Base-by-base conservation (phyloP, 1,140 invertebrate genomes). In the Neotoxoptera formosana region DNA sequence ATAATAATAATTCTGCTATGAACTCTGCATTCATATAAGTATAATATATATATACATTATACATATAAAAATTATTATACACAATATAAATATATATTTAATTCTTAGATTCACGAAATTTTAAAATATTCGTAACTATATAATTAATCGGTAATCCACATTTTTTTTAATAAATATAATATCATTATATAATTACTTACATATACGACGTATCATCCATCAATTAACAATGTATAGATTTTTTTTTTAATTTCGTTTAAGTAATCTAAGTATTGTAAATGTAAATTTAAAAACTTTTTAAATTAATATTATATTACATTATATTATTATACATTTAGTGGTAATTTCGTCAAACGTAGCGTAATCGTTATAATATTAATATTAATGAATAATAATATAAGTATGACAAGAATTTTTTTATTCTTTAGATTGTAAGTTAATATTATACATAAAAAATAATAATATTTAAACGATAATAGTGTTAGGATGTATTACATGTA, bases 171-270 rank as follows among this genome's bases (percentile, higher is more conserved):
- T 76, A 60, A 51, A 47, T n/a, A 76, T n/a, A n/a, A 90, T 56
- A 56, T 60, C 23, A 90, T 56, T 67, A 90, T 51, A 91, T 7
- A 67, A 76, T 81, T 81, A 53, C n/a, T 89, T 89, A 53, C n/a
- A 53, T 89, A 56, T 89, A 89, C 9, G 48, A 89, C 88, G 88
- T 89, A 84, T 93, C 91, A 93, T 93, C 91, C 91, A 93, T 93
- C 91, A 93, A 93, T 93, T 93, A 93, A 93, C 91, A 93, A 93
- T 93, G 47, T 93, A 48, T 91, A 83, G 45, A 34, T 36, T 81
- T 67, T 67, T 60, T 60, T 76, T 34, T 60, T 30, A 17, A 30
- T 45, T 56, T 89, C 20, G 4, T 53, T 53, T 36, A 25, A 56
- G 11, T 87, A 87, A 20, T n/a, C 14, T 48, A 48, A 87, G 76